Conservation (phyloP, 2,113 vertebrate species). For the Cochlearius cochlearius region DNA sequence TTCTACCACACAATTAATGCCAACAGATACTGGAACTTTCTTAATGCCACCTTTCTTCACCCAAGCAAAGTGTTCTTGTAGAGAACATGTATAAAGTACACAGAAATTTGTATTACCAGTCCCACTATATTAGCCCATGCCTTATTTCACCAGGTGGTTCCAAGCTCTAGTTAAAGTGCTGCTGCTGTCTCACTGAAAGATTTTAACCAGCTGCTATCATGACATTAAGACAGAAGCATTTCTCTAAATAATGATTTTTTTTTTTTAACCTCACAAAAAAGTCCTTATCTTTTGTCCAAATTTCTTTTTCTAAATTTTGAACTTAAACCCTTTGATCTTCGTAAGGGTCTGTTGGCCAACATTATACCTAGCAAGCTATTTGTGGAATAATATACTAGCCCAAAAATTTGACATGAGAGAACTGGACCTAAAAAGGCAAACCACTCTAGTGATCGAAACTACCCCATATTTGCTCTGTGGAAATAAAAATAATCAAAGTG, state of each 20-base stretch:
- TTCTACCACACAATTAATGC: background rate
- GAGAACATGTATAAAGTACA: background rate
- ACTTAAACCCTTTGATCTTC: background rate
- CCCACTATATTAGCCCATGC: background rate
- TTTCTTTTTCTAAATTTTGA: background rate
- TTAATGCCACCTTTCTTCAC: background rate
- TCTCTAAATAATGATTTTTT: background rate
- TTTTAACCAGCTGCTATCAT: background rate
- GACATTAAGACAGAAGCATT: background rate
- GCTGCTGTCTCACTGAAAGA: background rate
- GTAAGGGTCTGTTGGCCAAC: background rate
- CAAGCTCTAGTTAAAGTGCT: background rate
- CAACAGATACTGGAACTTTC: background rate
- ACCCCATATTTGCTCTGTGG: background rate
- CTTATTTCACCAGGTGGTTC: background rate
- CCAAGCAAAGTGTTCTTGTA: background rate
- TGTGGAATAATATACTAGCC: background rate
- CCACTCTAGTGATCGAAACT: background rate
- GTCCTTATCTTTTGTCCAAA: background rate
- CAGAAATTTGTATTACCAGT: background rate
- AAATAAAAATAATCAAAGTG: background rate
- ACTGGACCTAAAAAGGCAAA: background rate
- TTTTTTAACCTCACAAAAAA: background rate
- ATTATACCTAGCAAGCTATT: background rate
- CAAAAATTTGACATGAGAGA: background rate